Base-by-base conservation (phyloP, 1,140 invertebrate genomes). In the Mylabris phalerata region DNA sequence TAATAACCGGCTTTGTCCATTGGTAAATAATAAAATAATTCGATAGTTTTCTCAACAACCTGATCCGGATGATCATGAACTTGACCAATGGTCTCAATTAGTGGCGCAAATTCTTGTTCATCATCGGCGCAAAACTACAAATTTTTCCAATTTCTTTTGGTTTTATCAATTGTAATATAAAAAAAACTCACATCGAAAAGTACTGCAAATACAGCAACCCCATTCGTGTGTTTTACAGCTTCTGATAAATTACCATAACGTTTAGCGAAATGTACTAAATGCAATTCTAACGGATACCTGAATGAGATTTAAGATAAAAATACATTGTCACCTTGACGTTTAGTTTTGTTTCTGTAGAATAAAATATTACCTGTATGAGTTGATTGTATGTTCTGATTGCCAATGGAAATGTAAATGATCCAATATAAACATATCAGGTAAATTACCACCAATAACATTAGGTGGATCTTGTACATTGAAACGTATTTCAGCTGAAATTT, bases 401-500 rank as follows among this genome's bases (percentile, higher is more conserved):
- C 88, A 90, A 67, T 92, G 89, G 64, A 91, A 83, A 66, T 92
- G 89, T 25, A 90, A 76, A 67, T 88, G 84, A 38, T 83, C 77
- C 44, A 89, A 73, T 7, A 77, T 66, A 67, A 83, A 90, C 2
- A 75, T 75, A 3, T 66, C 65, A 9, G 77, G 67, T 25, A 82
- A 69, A n/a, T 77, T 78, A n/a, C 80, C 81, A 13, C 75, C 77
- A 54, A 65, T 71, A 3, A 82, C 50, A 9, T 67, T 71, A 45
- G 79, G 64, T 10, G 40, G 27, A 74, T 65, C 4, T 61, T 63
- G 42, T 24, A 73, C 52, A 43, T 72, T 66, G 45, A 78, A 66
- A 59, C 73, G 69, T 1, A 81, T 66, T 76, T 72, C 71, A 64
- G 76, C 76, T 77, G 49, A 68, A 41, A 47, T 10, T 47, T 5